These are phyloP conservation scores for Orthosia gracilis DNA, from an alignment of 2,888 invertebrate genomes.

Conservation along the genomic window DNA sequence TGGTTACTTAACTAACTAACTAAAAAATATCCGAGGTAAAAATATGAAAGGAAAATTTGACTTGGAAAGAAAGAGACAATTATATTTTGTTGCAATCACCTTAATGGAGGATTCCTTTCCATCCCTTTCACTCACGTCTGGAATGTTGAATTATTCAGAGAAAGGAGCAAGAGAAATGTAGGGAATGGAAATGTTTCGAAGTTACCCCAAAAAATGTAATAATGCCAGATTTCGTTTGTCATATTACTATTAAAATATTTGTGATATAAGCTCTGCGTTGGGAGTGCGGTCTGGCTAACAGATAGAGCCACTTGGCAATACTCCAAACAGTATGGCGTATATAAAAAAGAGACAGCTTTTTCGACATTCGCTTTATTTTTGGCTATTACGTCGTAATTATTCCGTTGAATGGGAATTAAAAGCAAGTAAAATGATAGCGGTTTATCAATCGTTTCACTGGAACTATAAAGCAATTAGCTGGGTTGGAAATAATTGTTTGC, in stretches of 20 bases:
- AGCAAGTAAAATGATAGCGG: slow-evolving; percentile 48
- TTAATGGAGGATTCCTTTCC: slow-evolving; percentile 76
- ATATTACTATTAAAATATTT: slow-evolving; percentile 74
- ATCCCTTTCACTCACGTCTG: slow-evolving; percentile 72
- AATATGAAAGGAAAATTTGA: slow-evolving; percentile 45
- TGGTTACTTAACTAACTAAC: no score
- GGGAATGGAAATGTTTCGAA: slow-evolving; percentile 76
- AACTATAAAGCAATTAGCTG: slow-evolving; percentile 42
- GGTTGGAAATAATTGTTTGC: slow-evolving; percentile 42
- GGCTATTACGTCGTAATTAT: slow-evolving; percentile 47
- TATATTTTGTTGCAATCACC: slow-evolving; percentile 77
- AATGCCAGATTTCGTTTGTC: slow-evolving; percentile 69
- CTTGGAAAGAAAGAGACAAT: slow-evolving; percentile 55
- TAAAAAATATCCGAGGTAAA: not conserved
- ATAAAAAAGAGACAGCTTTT: slow-evolving; percentile 63
- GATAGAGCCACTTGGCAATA: slow-evolving; percentile 78
- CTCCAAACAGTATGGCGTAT: slow-evolving; percentile 79
- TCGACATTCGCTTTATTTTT: slow-evolving; percentile 43
- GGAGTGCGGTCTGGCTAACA: slow-evolving; percentile 63
- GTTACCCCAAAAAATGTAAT: slow-evolving; percentile 73
- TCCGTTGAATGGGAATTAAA: slow-evolving; percentile 48
- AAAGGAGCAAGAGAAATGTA: slow-evolving; percentile 73
- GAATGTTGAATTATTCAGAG: slow-evolving; percentile 80
- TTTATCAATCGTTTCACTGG: slow-evolving; percentile 46
- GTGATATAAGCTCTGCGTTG: slow-evolving; percentile 68